Conservation (phyloP, 2,888 invertebrate species). For the Sarcophaga rosellei region DNA sequence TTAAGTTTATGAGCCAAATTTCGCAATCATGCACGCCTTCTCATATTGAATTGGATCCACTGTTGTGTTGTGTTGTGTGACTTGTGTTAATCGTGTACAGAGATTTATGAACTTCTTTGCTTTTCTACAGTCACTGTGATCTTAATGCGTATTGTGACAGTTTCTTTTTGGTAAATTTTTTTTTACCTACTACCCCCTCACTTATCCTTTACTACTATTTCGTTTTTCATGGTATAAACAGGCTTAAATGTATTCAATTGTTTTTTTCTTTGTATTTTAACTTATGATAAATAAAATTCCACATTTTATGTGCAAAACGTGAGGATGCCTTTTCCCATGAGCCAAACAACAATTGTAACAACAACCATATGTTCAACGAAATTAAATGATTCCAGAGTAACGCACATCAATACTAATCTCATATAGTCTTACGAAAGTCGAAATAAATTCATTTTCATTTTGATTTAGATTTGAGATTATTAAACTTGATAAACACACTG, state of each 20-base stretch:
- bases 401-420: neutral
- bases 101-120: constrained; percentile 47
- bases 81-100: constrained; percentile 44
- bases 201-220: neutral
- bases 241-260: neutral
- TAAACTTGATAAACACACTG: too few species aligned
- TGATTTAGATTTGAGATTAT: neutral
- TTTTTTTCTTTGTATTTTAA: constrained; percentile 49
- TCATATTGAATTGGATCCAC: constrained; percentile 50
- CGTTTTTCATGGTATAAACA: neutral
- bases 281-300: constrained; percentile 71
- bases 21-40: constrained; percentile 58
- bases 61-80: neutral
- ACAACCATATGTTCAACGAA: neutral
- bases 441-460: constrained; percentile 43
- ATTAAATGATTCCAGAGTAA: constrained; percentile 1
- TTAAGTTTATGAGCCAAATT: constrained; percentile 48
- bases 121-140: constrained; percentile 6
- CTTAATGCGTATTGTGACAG: constrained; percentile 49
- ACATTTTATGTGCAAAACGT: constrained; percentile 79
- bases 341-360: neutral
- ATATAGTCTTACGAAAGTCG: neutral
- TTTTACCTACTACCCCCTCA: neutral
- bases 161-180: constrained; percentile 42
- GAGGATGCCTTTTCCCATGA: constrained; percentile 75